phyloP scores from a whole-genome alignment of 2,113 vertebrate species.

The Sinocyclocheilus rhinocerous region DNA sequence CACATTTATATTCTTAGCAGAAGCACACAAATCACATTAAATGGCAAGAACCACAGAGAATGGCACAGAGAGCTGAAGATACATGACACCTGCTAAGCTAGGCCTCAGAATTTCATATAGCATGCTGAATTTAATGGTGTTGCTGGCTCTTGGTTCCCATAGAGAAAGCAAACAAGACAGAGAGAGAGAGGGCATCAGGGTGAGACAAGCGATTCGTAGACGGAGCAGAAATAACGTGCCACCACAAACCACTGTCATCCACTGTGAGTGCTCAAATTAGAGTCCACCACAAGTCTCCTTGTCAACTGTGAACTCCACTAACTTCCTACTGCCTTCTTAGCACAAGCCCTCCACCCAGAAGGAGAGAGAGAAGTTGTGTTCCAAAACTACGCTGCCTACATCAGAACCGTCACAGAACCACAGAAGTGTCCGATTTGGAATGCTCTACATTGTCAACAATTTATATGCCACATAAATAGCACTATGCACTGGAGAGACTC shows the following conservation, averaged over 20 bases:
- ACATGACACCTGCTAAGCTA: slow-evolving; percentile 32
- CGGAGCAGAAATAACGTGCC: slow-evolving; percentile 49
- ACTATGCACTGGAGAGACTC: background rate
- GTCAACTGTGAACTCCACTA: slow-evolving; percentile 18
- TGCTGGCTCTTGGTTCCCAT: background rate
- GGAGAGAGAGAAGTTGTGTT: background rate
- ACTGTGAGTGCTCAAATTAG: slow-evolving; percentile 45
- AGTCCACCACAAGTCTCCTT: slow-evolving; percentile 35
- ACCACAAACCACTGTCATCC: slow-evolving; percentile 47
- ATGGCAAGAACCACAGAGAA: background rate
- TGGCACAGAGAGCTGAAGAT: background rate
- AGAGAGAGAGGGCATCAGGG: slow-evolving; percentile 26
- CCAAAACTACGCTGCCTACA: background rate
- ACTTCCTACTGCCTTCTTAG: slow-evolving; percentile 17
- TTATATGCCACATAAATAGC: background rate
- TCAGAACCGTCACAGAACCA: background rate
- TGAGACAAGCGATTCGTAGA: slow-evolving; percentile 34
- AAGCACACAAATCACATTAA: slow-evolving; percentile 28
- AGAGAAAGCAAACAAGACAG: slow-evolving; percentile 16
- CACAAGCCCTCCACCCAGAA: slow-evolving; percentile 18
- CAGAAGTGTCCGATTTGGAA: background rate
- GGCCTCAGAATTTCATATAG: slow-evolving; percentile 18
- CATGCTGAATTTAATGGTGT: slow-evolving; percentile 31
- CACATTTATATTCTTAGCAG: slow-evolving; percentile 5
- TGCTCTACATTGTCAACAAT: background rate